phyloP scores from a whole-genome alignment of 2,888 invertebrate genomes.

The Drosophila multiciliata region DNA sequence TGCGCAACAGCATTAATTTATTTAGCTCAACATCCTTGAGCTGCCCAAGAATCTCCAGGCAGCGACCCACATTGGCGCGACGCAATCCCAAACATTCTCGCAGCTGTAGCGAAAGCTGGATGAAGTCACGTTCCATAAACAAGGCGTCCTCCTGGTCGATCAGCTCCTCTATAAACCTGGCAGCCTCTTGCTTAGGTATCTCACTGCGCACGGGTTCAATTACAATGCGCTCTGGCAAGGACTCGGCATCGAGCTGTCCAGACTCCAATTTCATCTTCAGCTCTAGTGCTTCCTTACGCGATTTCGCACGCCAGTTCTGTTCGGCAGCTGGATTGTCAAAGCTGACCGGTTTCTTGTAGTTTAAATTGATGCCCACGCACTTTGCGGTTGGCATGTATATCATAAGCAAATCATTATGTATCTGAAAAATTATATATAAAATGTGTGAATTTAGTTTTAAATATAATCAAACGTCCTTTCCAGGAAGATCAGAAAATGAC shows the following conservation, averaged over 20 bases:
- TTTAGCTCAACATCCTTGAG: slow-evolving; percentile 85
- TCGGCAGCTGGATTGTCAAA: slow-evolving; percentile 88
- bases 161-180: slow-evolving; percentile 81
- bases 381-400: slow-evolving; percentile 88
- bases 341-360: slow-evolving; percentile 87
- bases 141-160: slow-evolving; percentile 82
- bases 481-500: neutral
- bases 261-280: slow-evolving; percentile 88
- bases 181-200: slow-evolving; percentile 78
- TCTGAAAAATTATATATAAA: slow-evolving; percentile 21
- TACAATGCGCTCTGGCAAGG: slow-evolving; percentile 87
- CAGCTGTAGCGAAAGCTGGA: slow-evolving; percentile 80
- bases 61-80: slow-evolving; percentile 89
- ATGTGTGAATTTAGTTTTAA: neutral
- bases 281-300: slow-evolving; percentile 87
- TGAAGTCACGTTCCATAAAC: slow-evolving; percentile 81
- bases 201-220: slow-evolving; percentile 86
- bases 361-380: slow-evolving; percentile 89
- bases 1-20: slow-evolving; percentile 92
- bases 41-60: slow-evolving; percentile 89
- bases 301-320: slow-evolving; percentile 88
- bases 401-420: slow-evolving; percentile 86
- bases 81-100: slow-evolving; percentile 84
- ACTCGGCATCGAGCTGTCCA: slow-evolving; percentile 87
- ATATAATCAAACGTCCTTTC: neutral